phyloP scores from a whole-genome alignment of 2,797 vertebrate genomes.

The Amblyraja radiata region DNA sequence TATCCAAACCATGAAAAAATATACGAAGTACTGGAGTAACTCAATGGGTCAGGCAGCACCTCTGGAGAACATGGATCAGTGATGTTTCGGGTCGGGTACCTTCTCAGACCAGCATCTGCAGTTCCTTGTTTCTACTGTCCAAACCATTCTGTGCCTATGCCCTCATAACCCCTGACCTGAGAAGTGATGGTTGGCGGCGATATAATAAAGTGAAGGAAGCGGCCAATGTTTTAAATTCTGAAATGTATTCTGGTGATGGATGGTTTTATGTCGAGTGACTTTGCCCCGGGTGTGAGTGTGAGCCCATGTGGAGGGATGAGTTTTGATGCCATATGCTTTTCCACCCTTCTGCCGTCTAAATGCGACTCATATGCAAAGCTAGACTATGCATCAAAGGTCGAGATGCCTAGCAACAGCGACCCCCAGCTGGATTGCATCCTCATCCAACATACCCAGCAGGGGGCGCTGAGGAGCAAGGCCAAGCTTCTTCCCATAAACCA shows the following conservation, averaged over 20 bases:
- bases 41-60: too few species aligned
- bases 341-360: neutral
- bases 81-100: too few species aligned
- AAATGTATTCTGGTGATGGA: neutral
- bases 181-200: neutral
- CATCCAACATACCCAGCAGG: neutral
- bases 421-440: neutral
- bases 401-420: neutral
- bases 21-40: too few species aligned
- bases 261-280: neutral
- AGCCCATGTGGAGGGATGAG: neutral
- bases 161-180: neutral
- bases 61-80: too few species aligned
- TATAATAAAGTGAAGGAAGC: neutral
- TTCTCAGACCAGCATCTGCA: too few species aligned
- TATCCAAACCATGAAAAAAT: too few species aligned
- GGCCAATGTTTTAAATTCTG: neutral
- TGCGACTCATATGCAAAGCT: neutral
- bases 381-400: neutral
- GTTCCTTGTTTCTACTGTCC: too few species aligned
- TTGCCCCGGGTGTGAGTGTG: neutral
- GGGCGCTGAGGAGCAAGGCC: neutral
- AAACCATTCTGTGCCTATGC: neutral
- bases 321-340: neutral
- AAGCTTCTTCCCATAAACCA: neutral